phyloP scores from a whole-genome alignment of 2,797 vertebrate genomes.

The Rhabdomys pumilio region DNA sequence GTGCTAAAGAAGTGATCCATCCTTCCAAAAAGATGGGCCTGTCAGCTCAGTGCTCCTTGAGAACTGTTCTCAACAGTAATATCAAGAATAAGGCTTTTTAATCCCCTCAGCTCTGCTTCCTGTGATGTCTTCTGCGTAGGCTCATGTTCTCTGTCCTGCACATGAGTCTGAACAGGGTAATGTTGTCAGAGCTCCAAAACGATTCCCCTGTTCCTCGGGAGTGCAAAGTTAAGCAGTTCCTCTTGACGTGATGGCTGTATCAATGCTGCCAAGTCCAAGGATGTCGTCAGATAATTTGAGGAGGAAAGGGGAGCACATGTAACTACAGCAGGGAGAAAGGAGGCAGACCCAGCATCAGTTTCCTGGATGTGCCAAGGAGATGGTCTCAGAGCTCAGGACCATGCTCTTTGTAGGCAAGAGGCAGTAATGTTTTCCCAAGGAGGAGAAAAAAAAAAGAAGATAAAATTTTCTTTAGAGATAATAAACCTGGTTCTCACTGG shows the following conservation, averaged over 20 bases:
- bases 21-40: background rate
- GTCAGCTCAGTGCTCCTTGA: background rate
- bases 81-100: background rate
- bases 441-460: constrained; percentile 56
- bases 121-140: background rate
- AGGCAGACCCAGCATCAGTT: background rate
- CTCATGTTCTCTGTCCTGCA: constrained; percentile 22
- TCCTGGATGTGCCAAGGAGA: background rate
- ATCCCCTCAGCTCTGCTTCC: background rate
- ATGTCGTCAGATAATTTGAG: constrained; percentile 30
- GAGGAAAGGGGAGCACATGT: background rate
- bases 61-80: background rate
- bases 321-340: background rate
- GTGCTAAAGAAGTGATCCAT: background rate
- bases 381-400: constrained; percentile 25
- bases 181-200: background rate
- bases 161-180: background rate
- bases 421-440: constrained; percentile 12
- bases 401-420: constrained; percentile 18
- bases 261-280: background rate
- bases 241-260: background rate
- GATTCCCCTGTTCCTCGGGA: accelerated
- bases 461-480: constrained; percentile 84
- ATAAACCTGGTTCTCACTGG: constrained; percentile 86
- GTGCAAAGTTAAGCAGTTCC: background rate